Evolutionary conservation across 2,888 invertebrate genomes (phyloP).

Genomic region (Drosophila niveifrons): DNA sequence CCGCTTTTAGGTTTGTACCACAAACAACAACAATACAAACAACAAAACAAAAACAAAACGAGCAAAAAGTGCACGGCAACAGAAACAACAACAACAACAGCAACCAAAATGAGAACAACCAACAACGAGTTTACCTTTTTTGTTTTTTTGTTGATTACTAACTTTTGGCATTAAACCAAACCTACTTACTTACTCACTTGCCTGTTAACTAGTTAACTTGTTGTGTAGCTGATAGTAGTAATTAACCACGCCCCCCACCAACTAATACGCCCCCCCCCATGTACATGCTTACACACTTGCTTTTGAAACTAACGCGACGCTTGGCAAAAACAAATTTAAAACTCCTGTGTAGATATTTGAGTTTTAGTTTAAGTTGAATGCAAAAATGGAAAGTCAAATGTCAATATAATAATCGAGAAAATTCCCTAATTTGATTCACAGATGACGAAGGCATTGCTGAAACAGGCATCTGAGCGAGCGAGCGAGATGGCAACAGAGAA

Average conservation of each 20-base stretch:
- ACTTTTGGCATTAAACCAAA: not conserved
- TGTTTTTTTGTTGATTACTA: conserved; percentile 2
- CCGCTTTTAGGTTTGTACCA: conserved; percentile 85
- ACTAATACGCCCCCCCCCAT: conserved; percentile 2
- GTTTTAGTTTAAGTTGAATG: too few species aligned
- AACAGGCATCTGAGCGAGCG: conserved; percentile 91
- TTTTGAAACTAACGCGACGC: conserved; percentile 16
- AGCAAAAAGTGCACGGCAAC: conserved; percentile 27
- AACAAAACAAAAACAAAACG: conserved; percentile 5
- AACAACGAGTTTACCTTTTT: conserved; percentile 14
- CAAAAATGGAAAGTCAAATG: not conserved
- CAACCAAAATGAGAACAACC: conserved; percentile 10
- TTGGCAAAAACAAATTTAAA: conserved; percentile 11
- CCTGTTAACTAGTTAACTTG: conserved; percentile 5
- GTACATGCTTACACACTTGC: conserved; percentile 5
- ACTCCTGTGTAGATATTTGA: not conserved
- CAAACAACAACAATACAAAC: conserved; percentile 39
- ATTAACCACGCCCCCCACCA: conserved; percentile 9
- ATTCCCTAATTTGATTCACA: conserved; percentile 86
- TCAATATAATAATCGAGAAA: not conserved
- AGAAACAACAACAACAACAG: conserved; percentile 7
- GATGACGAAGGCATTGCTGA: conserved; percentile 98
- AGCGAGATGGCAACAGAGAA: conserved; percentile 9
- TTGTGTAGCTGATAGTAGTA: conserved; percentile 18
- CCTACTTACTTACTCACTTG: not conserved